phyloP scores from a whole-genome alignment of 2,113 vertebrate genomes.

The Siniperca chuatsi region DNA sequence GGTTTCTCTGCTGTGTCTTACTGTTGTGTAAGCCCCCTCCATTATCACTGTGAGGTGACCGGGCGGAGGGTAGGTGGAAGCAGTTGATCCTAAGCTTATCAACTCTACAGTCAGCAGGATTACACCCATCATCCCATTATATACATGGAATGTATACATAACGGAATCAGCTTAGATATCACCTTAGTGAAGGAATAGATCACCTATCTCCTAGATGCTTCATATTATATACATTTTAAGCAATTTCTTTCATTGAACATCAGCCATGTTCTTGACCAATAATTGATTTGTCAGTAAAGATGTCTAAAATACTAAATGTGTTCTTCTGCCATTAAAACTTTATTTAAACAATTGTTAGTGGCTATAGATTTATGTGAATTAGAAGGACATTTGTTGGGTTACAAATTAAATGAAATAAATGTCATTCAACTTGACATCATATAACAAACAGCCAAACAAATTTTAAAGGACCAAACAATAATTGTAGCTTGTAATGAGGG shows the following conservation, averaged over 20 bases:
- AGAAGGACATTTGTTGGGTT: neutral
- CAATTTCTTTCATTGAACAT: neutral
- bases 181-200: constrained; percentile 67
- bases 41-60: constrained; percentile 83
- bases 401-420: neutral
- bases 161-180: constrained; percentile 72
- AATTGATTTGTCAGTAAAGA: neutral
- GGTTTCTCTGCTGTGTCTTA: constrained; percentile 38
- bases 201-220: constrained; percentile 29
- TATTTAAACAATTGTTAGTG: neutral
- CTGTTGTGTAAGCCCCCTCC: constrained; percentile 73
- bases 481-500: neutral
- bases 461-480: neutral
- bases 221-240: neutral
- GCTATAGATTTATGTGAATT: too few species aligned
- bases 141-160: constrained; percentile 76
- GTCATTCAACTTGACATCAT: neutral
- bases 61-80: constrained; percentile 66
- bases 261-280: neutral
- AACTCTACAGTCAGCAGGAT: constrained; percentile 84
- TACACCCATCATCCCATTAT: constrained; percentile 82
- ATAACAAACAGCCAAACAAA: neutral
- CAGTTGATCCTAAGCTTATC: constrained; percentile 80
- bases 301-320: neutral
- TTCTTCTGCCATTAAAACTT: neutral